Evolutionary conservation across 2,113 vertebrate genomes (phyloP).

Genomic region (Grantiella picta): DNA sequence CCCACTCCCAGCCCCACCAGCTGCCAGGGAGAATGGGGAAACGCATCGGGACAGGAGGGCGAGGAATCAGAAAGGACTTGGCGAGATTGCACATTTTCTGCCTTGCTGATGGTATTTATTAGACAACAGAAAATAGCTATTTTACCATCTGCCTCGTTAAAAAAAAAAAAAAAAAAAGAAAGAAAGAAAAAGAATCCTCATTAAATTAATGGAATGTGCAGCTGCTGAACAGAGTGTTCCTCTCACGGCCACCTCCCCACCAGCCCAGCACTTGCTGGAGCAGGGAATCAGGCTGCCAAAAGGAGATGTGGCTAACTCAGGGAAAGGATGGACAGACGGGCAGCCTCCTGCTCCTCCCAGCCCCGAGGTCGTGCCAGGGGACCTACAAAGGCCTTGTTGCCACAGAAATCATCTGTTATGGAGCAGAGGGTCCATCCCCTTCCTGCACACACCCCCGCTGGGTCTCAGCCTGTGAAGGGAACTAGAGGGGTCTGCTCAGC

Average conservation of each 20-base stretch:
- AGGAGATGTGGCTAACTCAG: background rate
- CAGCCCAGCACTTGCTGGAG: background rate
- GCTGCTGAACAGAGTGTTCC: conserved; percentile 65
- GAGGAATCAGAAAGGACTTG: conserved; percentile 49
- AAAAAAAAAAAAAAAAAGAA: conserved; percentile 28
- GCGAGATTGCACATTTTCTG: conserved; percentile 60
- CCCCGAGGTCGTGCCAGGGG: background rate
- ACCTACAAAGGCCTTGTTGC: background rate
- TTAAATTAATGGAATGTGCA: conserved; percentile 68
- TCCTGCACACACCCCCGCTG: background rate
- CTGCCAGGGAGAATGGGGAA: background rate
- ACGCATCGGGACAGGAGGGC: background rate
- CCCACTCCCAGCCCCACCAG: background rate
- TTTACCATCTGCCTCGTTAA: conserved; percentile 65
- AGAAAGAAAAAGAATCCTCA: conserved; percentile 28
- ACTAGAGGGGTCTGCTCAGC: background rate
- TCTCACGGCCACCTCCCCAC: background rate
- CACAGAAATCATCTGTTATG: too few species aligned
- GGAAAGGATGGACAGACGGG: background rate
- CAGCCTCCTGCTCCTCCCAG: background rate
- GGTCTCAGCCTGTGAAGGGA: background rate
- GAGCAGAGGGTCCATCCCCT: background rate
- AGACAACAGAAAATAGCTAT: conserved; percentile 71
- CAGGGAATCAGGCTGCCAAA: background rate
- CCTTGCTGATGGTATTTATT: conserved; percentile 69